Percentiles rank a stretch among this genome's conserved stretches.
These are phyloP conservation scores for Cephus nigrinus DNA, from an alignment of 2,888 invertebrate species.

Conservation along the genomic window DNA sequence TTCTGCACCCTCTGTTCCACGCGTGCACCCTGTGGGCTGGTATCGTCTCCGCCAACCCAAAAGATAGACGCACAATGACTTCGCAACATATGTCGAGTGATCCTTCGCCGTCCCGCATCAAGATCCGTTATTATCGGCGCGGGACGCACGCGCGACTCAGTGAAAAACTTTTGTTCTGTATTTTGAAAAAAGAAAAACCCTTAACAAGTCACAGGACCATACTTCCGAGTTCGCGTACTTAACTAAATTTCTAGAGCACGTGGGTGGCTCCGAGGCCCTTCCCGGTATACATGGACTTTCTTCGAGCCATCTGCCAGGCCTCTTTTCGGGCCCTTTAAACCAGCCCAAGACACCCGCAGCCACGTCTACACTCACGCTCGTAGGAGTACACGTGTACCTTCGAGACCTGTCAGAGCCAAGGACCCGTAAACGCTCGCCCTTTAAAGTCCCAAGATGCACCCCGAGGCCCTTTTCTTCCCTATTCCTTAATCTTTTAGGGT, in stretches of 20 bases:
- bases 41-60: not conserved
- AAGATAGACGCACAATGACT: slow-evolving; percentile 41
- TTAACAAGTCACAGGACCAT: not conserved
- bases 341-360: slow-evolving; percentile 39
- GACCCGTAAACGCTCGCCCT: slow-evolving; percentile 51
- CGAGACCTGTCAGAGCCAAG: slow-evolving; percentile 58
- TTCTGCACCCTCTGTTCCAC: not conserved
- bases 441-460: slow-evolving; percentile 34
- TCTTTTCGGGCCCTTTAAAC: slow-evolving; percentile 51
- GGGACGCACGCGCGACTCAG: not conserved
- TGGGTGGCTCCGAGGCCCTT: slow-evolving; percentile 32
- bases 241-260: slow-evolving; percentile 33
- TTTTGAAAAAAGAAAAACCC: not conserved
- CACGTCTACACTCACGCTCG: slow-evolving; percentile 29
- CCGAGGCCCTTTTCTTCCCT: not conserved
- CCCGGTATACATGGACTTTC: slow-evolving; percentile 32
- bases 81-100: slow-evolving; percentile 58
- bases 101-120: slow-evolving; percentile 47
- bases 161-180: not conserved
- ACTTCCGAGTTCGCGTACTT: not conserved
- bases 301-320: slow-evolving; percentile 50
- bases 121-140: slow-evolving; percentile 50
- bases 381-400: slow-evolving; percentile 40
- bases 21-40: not conserved
- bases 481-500: not conserved